Base-by-base conservation (phyloP, 2,797 vertebrate genomes). In the Sebastes ruberrimus region DNA sequence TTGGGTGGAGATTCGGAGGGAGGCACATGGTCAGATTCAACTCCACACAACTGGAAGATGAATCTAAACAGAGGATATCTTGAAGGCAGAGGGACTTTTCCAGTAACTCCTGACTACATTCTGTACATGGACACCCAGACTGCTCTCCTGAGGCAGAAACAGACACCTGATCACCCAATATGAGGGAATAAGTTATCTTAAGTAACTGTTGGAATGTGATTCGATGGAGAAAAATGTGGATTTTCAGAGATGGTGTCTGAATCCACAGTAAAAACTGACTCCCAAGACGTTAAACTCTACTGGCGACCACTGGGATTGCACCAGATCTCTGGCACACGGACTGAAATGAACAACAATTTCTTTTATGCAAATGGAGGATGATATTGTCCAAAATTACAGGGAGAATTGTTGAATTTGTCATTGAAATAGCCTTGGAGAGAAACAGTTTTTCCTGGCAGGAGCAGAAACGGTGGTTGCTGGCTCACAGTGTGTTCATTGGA, bases 331-430 rank as follows among this genome's bases (percentile, higher is more conserved):
- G 87, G 84, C 83, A 57, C 33, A 1, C 2, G 22, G 52, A 62
- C 30, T 42, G 18, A 73, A 83, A 82, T 57, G 78, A 86, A 79
- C 71, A 87, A 71, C 84, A 87, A 88, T 90, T 91, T 86, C 74
- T 88, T 90, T 89, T 90, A 92, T 93, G 90, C 91, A 92, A 92
- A 91, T 89, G 72, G 28, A 86, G 81, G 55, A 30, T 60, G 70
- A 64, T 83, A 85, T 78, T 86, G 88, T 91, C 89, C 87, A 91
- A 88, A 84, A 89, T 86, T 65, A 49, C 66, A 86, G 72, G 53
- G 68, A 85, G 78, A 80, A 88, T 86, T 82, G 83, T 86, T 77
- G 80, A 90, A 90, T 82, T 78, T 79, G 68, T 87, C 80, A 73
- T 84, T 80, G 78, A 83, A 88, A 81, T 76, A 73, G 83, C 57